phyloP scores from a whole-genome alignment of 2,888 invertebrate genomes.

The Sinohyriopsis cumingii region DNA sequence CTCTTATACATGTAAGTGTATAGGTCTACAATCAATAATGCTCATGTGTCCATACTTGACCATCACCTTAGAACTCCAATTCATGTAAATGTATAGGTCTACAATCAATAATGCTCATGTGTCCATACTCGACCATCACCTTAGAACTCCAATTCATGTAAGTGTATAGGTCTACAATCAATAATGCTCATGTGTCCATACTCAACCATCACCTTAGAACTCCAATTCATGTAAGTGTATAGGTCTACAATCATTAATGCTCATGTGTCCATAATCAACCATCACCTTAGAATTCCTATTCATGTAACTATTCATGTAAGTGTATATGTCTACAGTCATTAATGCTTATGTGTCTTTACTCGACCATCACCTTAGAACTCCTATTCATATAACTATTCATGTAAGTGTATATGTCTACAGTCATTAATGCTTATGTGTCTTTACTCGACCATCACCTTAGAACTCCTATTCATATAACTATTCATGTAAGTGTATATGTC shows the following conservation, averaged over 20 bases:
- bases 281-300: constrained; percentile 88
- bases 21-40: constrained; percentile 62
- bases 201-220: constrained; percentile 89
- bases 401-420: constrained; percentile 75
- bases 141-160: constrained; percentile 91
- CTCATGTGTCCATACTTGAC: constrained; percentile 89
- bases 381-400: no score
- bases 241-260: no score
- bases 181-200: constrained; percentile 89
- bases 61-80: constrained; percentile 89
- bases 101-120: constrained; percentile 90
- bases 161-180: no score
- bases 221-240: constrained; percentile 90
- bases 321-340: no score
- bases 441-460: constrained; percentile 88
- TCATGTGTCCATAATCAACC: constrained; percentile 88
- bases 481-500: constrained; percentile 81
- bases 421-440: constrained; percentile 83
- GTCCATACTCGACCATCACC: constrained; percentile 88
- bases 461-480: constrained; percentile 90
- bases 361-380: constrained; percentile 89
- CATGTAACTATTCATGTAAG: no score
- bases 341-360: constrained; percentile 88
- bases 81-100: constrained; percentile 90
- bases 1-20: constrained; percentile 87